Percentiles rank a stretch among this genome's conserved stretches.
Conservation (phyloP, 2,888 invertebrate genomes). For the Glyphotaelius pellucidus region DNA sequence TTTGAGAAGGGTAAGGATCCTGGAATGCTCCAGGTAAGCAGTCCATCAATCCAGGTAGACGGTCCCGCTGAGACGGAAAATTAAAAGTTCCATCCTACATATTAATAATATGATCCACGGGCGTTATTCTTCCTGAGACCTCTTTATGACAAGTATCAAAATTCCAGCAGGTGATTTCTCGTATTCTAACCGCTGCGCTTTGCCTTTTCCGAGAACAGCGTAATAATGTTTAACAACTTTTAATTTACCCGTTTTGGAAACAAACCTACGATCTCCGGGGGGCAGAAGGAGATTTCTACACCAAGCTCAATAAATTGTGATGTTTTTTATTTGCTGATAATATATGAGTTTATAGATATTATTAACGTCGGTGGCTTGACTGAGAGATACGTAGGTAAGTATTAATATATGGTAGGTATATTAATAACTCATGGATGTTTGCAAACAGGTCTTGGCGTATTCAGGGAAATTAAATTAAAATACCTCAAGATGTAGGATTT, state of each 20-base stretch:
- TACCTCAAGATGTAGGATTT: background rate
- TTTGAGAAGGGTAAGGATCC: slow-evolving; percentile 39
- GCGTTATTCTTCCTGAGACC: slow-evolving; percentile 21
- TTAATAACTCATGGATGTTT: background rate
- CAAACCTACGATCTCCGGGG: slow-evolving; percentile 21
- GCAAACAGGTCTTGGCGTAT: background rate
- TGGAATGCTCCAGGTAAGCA: slow-evolving; percentile 35
- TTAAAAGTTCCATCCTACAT: slow-evolving; percentile 13
- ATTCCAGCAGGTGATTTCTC: slow-evolving; percentile 43
- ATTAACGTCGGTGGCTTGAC: background rate
- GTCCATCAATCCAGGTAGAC: slow-evolving; percentile 23
- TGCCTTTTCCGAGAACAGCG: slow-evolving; percentile 17
- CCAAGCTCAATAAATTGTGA: background rate
- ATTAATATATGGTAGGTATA: background rate
- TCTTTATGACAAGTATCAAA: slow-evolving; percentile 43
- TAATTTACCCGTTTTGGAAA: slow-evolving; percentile 28
- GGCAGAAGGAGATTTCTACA: slow-evolving; percentile 10
- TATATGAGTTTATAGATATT: background rate
- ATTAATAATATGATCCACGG: slow-evolving; percentile 31
- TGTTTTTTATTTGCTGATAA: background rate
- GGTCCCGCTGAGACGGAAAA: slow-evolving; percentile 35
- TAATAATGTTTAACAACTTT: slow-evolving; percentile 12
- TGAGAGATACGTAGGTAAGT: background rate
- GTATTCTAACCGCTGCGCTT: background rate
- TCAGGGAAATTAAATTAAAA: background rate